Percentiles rank a stretch among this genome's conserved stretches.
phyloP scores from a whole-genome alignment of 1,140 invertebrate species.

The Drosophila repletoides region DNA sequence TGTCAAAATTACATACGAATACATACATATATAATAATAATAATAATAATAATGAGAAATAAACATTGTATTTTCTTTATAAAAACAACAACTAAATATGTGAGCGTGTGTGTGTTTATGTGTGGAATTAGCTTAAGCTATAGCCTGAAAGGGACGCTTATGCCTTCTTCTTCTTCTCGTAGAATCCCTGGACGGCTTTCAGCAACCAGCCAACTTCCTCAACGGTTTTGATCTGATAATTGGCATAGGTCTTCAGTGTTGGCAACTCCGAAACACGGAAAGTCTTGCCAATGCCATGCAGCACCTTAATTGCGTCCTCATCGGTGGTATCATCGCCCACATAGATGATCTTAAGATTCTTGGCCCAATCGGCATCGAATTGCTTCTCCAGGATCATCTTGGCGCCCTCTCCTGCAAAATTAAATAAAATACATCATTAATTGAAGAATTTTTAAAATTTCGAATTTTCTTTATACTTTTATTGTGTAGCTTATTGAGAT shows the following conservation, averaged over 20 bases:
- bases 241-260: slow-evolving; percentile 92
- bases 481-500: too few species aligned
- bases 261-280: slow-evolving; percentile 93
- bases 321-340: slow-evolving; percentile 95
- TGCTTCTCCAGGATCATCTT: slow-evolving; percentile 94
- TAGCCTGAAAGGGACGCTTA: slow-evolving; percentile 41
- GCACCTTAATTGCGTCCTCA: slow-evolving; percentile 94
- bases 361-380: slow-evolving; percentile 95
- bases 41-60: slow-evolving; percentile 17
- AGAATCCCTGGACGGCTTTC: slow-evolving; percentile 89
- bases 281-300: slow-evolving; percentile 94
- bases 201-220: slow-evolving; percentile 94
- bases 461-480: too few species aligned
- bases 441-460: neutral
- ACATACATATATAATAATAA: slow-evolving; percentile 30
- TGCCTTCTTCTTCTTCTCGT: slow-evolving; percentile 80
- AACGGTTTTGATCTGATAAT: slow-evolving; percentile 91
- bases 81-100: slow-evolving; percentile 27
- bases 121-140: slow-evolving; percentile 78
- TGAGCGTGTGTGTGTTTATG: slow-evolving; percentile 29
- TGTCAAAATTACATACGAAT: slow-evolving; percentile 25
- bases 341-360: slow-evolving; percentile 94
- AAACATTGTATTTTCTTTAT: slow-evolving; percentile 29
- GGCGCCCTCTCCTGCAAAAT: slow-evolving; percentile 87
- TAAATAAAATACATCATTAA: neutral